Evolutionary conservation across 64 coral and sea anemone species (phyloP), one percentile per base, ranked within the genome.

Genomic region (Stichodactyla mertensii): DNA sequence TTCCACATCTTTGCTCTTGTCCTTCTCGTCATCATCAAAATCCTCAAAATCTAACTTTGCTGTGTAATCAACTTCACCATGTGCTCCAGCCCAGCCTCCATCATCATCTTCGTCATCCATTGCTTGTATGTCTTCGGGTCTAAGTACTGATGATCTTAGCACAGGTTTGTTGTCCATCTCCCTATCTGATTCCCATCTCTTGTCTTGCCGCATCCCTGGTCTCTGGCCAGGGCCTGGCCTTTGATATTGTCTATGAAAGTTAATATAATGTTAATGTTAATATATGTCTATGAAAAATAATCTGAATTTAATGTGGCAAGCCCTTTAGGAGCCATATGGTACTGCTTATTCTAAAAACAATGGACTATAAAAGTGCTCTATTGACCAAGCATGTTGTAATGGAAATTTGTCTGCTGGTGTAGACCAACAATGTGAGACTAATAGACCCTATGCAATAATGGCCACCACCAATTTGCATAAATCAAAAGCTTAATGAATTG

Each of bases 71-170:
- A 99, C 93, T 88, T 99, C 97, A 24, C 93, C 90, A 79, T 99
- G 97, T 28, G 93, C 97, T 66, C 92, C 93, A 86, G 97, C 97
- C 97, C 97, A 99, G n/a, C 97, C 97, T 19, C 97, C 97, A 86
- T 99, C 97, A 92, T 99, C 97, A 54, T 92, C 97, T 82, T 99
- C 97, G 67, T 99, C 97, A 69, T 94, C 88, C 83, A 99, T 88
- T 69, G 97, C 97, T 85, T 94, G 90, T 71, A 99, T 99, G 53
- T 99, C 97, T 78, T 95, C 93, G 55, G 93, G 83, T 83, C 93
- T 88, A 12, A 99, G 80, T 52, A 99, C 89, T 31, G 88, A 85
- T 31, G 93, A 90, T 45, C 97, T 89, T 52, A 86, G 84, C 85
- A 86, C 85, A 26, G 89, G 89, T 56, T 87, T 87, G 16, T 88